These are phyloP conservation scores for Apostichopus californicus DNA, from an alignment of 35 echinoderm and acorn worm species.

Conservation along the genomic window DNA sequence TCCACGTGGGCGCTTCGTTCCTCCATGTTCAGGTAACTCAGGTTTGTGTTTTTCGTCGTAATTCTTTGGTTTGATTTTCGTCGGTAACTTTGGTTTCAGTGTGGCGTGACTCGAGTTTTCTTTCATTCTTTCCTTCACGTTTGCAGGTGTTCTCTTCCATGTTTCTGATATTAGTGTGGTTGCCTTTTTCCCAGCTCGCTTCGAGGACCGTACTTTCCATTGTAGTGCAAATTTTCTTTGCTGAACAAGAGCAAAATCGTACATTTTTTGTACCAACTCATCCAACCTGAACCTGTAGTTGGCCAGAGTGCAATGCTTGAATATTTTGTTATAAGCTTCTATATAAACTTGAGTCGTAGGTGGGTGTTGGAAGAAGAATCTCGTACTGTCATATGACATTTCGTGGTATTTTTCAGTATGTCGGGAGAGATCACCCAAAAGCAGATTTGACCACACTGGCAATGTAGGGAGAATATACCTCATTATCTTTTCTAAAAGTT, in stretches of 20 bases:
- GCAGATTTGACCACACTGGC: background rate
- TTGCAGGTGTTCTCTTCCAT: constrained; percentile 9
- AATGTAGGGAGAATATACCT: constrained; percentile 11
- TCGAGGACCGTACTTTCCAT: background rate
- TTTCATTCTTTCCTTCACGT: constrained; percentile 17
- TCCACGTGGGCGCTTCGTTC: background rate
- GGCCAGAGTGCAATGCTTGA: background rate
- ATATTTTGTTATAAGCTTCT: constrained; percentile 32
- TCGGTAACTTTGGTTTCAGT: background rate
- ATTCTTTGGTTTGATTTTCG: constrained; percentile 2
- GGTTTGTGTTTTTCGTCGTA: constrained; percentile 12
- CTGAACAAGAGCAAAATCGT: background rate
- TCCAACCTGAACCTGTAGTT: background rate
- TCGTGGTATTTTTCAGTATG: background rate
- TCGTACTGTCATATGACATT: background rate
- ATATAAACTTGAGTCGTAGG: constrained; percentile 23
- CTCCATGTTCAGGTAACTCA: constrained; percentile 1
- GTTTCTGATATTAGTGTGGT: constrained; percentile 3
- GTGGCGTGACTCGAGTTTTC: background rate
- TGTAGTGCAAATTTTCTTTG: constrained; percentile 41
- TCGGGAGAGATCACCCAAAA: background rate
- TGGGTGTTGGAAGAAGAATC: constrained; percentile 22
- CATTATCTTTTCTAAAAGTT: background rate
- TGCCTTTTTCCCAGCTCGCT: constrained; percentile 13
- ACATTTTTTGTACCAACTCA: constrained; percentile 26